Evolutionary conservation across 2,888 invertebrate species (phyloP).

Genomic region (Heteromyza rotundicornis): DNA sequence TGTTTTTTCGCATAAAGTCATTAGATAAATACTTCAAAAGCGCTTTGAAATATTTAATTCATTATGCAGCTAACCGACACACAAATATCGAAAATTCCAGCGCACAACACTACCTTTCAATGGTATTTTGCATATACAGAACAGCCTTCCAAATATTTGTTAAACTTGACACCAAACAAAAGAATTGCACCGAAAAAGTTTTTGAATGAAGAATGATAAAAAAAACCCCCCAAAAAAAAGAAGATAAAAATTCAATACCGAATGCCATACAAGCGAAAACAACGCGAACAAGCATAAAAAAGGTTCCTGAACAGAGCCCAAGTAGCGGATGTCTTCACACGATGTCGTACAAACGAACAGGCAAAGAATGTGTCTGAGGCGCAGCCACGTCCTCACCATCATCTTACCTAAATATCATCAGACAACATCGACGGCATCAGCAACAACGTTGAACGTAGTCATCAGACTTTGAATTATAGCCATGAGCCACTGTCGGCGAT

Average conservation of each 20-base stretch:
- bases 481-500: conserved; percentile 41
- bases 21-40: too few species aligned
- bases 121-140: not conserved
- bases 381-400: conserved; percentile 10
- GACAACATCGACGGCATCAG: not conserved
- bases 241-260: conserved; percentile 32
- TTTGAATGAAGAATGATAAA: conserved; percentile 44
- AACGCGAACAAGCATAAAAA: not conserved
- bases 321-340: conserved; percentile 7
- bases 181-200: conserved; percentile 39
- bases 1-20: too few species aligned
- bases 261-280: conserved; percentile 30
- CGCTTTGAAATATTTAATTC: too few species aligned
- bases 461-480: conserved; percentile 57
- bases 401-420: not conserved
- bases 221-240: conserved; percentile 33
- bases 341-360: conserved; percentile 2
- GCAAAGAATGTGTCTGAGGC: not conserved
- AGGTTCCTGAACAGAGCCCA: not conserved
- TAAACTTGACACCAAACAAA: conserved; percentile 60
- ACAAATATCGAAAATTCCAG: too few species aligned
- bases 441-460: conserved; percentile 44
- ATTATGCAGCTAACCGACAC: too few species aligned
- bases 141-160: conserved; percentile 52
- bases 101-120: too few species aligned